These are phyloP conservation scores for Eulacestoma nigropectus DNA, from an alignment of 2,113 vertebrate genomes.

Conservation along the genomic window DNA sequence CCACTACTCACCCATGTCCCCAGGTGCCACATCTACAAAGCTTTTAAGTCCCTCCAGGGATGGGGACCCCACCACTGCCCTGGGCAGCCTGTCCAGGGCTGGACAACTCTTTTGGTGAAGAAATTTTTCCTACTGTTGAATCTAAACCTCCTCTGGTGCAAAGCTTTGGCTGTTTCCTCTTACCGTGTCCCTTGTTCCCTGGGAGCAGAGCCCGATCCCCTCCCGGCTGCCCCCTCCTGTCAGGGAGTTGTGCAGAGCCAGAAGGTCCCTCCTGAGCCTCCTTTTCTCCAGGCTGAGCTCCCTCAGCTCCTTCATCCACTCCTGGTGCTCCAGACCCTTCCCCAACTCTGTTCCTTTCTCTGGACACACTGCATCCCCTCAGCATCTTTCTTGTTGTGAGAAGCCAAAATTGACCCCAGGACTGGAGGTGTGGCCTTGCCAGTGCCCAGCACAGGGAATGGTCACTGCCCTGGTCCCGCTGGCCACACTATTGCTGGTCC, in stretches of 20 bases:
- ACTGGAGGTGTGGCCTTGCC: not conserved
- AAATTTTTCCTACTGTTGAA: fast-evolving
- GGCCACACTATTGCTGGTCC: not conserved
- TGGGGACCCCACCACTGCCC: not conserved
- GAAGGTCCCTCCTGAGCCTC: not conserved
- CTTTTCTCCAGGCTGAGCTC: not conserved
- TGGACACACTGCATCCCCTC: not conserved
- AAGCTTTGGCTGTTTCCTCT: fast-evolving
- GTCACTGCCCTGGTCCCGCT: not conserved
- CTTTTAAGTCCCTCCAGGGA: not conserved
- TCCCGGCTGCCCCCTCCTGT: not conserved
- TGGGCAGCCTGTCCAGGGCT: not conserved
- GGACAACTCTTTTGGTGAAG: not conserved
- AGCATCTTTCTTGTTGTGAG: not conserved
- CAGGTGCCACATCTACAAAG: not conserved
- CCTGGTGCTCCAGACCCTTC: not conserved
- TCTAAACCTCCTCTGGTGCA: not conserved
- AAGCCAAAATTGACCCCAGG: too few species aligned
- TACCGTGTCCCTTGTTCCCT: not conserved
- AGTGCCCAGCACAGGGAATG: not conserved
- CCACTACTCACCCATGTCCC: not conserved
- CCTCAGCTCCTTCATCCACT: not conserved
- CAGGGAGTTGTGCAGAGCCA: not conserved
- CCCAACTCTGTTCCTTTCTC: not conserved
- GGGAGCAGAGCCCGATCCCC: not conserved